A percentile compares a stretch with the other conserved stretches of the same genome.
phyloP scores from a whole-genome alignment of 1,140 invertebrate genomes.

The Papilio machaon region DNA sequence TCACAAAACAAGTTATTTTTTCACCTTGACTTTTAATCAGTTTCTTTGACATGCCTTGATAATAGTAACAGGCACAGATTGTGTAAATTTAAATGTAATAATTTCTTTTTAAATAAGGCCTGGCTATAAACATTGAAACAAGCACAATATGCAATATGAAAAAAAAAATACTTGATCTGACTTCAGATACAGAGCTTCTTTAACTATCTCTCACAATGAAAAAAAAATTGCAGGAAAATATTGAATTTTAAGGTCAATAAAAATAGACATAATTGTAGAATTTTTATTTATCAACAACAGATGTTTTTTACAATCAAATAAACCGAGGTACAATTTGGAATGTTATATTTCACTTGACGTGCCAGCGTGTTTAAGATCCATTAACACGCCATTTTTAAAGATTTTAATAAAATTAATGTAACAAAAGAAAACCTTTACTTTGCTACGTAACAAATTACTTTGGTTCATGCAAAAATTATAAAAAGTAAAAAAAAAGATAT shows the following conservation, averaged over 20 bases:
- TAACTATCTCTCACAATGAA: neutral
- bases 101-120: neutral
- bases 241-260: slow-evolving; percentile 12
- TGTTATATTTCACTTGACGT: slow-evolving; percentile 29
- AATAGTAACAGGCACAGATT: neutral
- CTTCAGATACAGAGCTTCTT: too few relatives aligned
- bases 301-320: slow-evolving; percentile 67
- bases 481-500: slow-evolving; percentile 42
- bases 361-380: slow-evolving; percentile 33
- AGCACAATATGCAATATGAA: too few relatives aligned
- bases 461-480: slow-evolving; percentile 39
- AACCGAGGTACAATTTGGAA: slow-evolving; percentile 44
- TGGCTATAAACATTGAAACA: neutral
- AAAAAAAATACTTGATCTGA: too few relatives aligned
- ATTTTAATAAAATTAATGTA: slow-evolving; percentile 38
- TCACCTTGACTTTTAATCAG: slow-evolving; percentile 19
- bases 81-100: neutral
- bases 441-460: slow-evolving; percentile 35
- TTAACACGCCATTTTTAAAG: slow-evolving; percentile 10
- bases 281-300: slow-evolving; percentile 69
- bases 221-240: neutral
- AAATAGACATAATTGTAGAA: slow-evolving; percentile 52
- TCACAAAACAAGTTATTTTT: neutral
- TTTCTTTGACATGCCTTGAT: neutral
- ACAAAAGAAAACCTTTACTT: slow-evolving; percentile 47